phyloP scores from a whole-genome alignment of 2,888 invertebrate genomes.

The Galeopsomyia nigrocyanea region DNA sequence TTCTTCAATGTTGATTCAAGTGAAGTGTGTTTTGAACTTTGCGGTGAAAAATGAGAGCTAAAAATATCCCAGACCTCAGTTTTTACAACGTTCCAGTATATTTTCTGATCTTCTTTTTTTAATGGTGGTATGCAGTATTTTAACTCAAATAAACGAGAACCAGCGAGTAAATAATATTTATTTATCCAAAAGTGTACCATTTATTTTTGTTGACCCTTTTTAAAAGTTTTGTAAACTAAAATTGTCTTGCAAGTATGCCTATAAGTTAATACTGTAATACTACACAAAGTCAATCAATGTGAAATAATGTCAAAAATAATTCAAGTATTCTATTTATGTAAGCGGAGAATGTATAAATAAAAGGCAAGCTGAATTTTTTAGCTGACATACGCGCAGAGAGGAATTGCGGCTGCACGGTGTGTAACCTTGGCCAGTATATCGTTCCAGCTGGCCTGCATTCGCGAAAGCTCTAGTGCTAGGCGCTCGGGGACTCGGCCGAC shows the following conservation, averaged over 20 bases:
- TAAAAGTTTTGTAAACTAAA: too few species aligned
- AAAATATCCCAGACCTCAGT: background rate
- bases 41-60: background rate
- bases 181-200: conserved; percentile 9
- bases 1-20: too few species aligned
- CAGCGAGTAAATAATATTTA: background rate
- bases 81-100: conserved; percentile 9
- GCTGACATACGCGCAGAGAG: too few species aligned
- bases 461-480: background rate
- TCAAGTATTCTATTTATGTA: too few species aligned
- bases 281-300: too few species aligned
- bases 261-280: too few species aligned
- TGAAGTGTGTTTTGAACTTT: too few species aligned
- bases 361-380: too few species aligned
- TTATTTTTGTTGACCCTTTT: too few species aligned
- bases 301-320: too few species aligned
- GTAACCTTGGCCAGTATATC: conserved; percentile 43
- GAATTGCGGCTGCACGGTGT: background rate
- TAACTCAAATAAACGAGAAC: conserved; percentile 16
- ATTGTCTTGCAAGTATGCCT: too few species aligned
- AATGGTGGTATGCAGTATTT: conserved; percentile 1
- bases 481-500: conserved; percentile 17
- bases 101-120: conserved; percentile 18
- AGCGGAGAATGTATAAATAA: too few species aligned
- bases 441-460: conserved; percentile 43